A percentile compares a stretch with the other conserved stretches of the same genome.
Evolutionary conservation across 2,797 vertebrate genomes (phyloP).

Genomic region (Botia almorhae): DNA sequence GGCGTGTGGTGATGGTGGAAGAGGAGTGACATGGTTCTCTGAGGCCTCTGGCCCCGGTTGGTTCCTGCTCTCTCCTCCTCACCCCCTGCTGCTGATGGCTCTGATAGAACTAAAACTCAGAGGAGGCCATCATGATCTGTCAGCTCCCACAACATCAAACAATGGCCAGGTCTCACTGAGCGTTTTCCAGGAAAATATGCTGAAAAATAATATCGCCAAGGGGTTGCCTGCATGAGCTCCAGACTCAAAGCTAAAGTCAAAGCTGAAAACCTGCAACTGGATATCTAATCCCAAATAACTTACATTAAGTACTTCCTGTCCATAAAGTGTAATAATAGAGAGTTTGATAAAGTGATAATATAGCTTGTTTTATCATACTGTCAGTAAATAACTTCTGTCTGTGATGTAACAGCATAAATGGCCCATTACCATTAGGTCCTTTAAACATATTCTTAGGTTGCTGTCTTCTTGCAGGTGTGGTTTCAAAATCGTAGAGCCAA

Average conservation of each 20-base stretch:
- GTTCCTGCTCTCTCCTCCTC: slow-evolving; percentile 53
- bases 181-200: slow-evolving; percentile 55
- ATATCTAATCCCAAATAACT: slow-evolving; percentile 28
- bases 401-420: neutral
- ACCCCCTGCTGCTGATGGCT: slow-evolving; percentile 59
- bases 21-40: slow-evolving; percentile 55
- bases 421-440: slow-evolving; percentile 7
- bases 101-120: slow-evolving; percentile 57
- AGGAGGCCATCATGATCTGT: slow-evolving; percentile 63
- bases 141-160: slow-evolving; percentile 65
- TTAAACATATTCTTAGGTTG: neutral
- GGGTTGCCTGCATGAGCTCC: slow-evolving; percentile 14
- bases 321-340: neutral
- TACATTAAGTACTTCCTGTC: slow-evolving; percentile 19
- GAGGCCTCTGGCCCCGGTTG: slow-evolving; percentile 54
- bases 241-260: slow-evolving; percentile 11
- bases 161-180: slow-evolving; percentile 51
- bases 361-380: neutral
- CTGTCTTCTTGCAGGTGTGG: slow-evolving; percentile 85
- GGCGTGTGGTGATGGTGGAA: slow-evolving; percentile 9
- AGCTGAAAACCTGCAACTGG: neutral
- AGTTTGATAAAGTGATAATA: slow-evolving; percentile 8
- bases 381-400: slow-evolving; percentile 6
- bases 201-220: slow-evolving; percentile 51
- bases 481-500: slow-evolving; percentile 98